These are phyloP conservation scores for Mastacembelus armatus DNA, from an alignment of 2,797 vertebrate genomes.

Conservation along the genomic window DNA sequence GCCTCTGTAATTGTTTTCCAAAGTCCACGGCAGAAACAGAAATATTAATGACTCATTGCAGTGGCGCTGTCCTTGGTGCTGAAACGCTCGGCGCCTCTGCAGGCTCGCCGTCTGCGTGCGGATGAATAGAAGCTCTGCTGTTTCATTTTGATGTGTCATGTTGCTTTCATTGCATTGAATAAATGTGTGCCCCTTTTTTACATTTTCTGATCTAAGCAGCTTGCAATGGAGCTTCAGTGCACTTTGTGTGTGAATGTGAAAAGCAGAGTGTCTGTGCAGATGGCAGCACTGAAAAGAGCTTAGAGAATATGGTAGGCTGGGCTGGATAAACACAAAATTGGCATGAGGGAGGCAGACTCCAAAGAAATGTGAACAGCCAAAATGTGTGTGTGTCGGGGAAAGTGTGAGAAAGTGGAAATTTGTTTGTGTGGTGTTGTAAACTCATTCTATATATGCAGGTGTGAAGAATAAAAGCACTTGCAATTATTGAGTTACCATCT, in stretches of 20 bases:
- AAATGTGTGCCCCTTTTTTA: conserved; percentile 15
- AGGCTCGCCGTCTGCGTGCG: background rate
- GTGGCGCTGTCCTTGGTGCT: conserved; percentile 43
- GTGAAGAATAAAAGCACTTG: too few species aligned
- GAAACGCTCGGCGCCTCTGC: conserved; percentile 9
- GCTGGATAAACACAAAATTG: conserved; percentile 29
- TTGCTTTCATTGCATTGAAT: conserved; percentile 45
- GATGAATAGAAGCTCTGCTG: conserved; percentile 35
- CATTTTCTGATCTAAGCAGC: conserved; percentile 41
- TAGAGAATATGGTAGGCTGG: background rate
- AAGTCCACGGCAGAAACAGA: background rate
- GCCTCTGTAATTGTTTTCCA: background rate
- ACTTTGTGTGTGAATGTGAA: conserved; percentile 45
- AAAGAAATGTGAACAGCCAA: background rate
- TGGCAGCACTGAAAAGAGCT: conserved; percentile 42
- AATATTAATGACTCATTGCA: conserved; percentile 9
- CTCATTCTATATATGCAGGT: background rate
- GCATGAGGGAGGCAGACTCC: background rate
- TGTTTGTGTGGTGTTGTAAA: conserved; percentile 1
- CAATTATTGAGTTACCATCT: too few species aligned
- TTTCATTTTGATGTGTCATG: conserved; percentile 31
- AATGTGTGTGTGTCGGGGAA: background rate
- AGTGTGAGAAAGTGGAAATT: background rate
- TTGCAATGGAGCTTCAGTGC: conserved; percentile 49
- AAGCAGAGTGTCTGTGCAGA: conserved; percentile 37